Evolutionary conservation across 1,140 invertebrate genomes (phyloP).

Genomic region (Achroia grisella): DNA sequence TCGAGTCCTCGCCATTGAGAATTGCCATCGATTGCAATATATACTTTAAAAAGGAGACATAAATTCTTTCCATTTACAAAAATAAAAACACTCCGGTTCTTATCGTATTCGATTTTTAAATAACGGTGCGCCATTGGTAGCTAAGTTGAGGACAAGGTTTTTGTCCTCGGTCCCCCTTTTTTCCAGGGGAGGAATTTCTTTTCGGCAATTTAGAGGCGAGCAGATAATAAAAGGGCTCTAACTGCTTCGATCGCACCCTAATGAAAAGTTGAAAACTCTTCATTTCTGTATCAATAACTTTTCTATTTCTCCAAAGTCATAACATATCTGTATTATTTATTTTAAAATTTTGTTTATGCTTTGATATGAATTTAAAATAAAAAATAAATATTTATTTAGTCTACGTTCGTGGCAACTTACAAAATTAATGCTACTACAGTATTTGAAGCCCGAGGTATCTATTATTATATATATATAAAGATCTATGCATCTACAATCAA

Average conservation of each 20-base stretch:
- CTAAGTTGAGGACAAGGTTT: conserved; percentile 56
- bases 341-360: too few species aligned
- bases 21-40: conserved; percentile 57
- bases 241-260: conserved; percentile 68
- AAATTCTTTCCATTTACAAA: conserved; percentile 68
- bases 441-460: too few species aligned
- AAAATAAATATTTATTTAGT: too few species aligned
- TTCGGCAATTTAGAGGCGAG: conserved; percentile 73
- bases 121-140: conserved; percentile 63
- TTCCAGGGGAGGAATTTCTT: conserved; percentile 64
- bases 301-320: conserved; percentile 22
- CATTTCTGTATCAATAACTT: conserved; percentile 66
- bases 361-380: too few species aligned
- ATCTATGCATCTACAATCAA: too few species aligned
- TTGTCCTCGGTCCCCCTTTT: conserved; percentile 59
- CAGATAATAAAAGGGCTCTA: conserved; percentile 75
- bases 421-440: too few species aligned
- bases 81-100: conserved; percentile 68
- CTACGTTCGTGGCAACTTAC: too few species aligned
- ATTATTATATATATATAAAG: too few species aligned
- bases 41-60: conserved; percentile 58
- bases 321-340: too few species aligned
- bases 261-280: conserved; percentile 68
- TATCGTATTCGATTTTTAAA: conserved; percentile 73
- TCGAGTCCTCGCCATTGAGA: conserved; percentile 46